A percentile compares a stretch with the other conserved stretches of the same genome.
These are phyloP conservation scores for Staurois parvus DNA, from an alignment of 2,797 vertebrate genomes.

Conservation along the genomic window DNA sequence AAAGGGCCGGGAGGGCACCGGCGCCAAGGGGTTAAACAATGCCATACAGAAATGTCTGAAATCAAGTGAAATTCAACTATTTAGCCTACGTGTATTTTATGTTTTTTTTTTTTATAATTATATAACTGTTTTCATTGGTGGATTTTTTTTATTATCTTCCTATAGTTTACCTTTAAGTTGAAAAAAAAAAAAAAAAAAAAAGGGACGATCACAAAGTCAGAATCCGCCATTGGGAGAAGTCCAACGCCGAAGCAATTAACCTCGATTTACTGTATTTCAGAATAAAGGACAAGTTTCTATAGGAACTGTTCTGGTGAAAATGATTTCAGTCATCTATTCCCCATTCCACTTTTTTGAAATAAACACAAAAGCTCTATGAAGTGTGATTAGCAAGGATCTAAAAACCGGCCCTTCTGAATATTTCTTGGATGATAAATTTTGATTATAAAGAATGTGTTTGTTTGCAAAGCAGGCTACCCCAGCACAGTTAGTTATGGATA, in stretches of 20 bases:
- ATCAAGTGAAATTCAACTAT: no score
- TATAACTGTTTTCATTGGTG: no score
- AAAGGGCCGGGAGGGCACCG: no score
- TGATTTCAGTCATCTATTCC: background rate
- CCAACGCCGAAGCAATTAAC: background rate
- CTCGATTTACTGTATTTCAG: background rate
- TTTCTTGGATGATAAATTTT: slow-evolving; percentile 17
- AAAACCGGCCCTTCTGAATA: background rate
- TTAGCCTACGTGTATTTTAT: no score
- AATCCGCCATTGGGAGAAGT: background rate
- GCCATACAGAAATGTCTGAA: no score
- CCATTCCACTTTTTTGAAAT: background rate
- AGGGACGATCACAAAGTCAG: background rate
- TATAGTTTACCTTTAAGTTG: background rate
- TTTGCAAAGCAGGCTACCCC: background rate
- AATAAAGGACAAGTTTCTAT: background rate
- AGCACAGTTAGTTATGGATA: background rate
- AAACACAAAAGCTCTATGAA: slow-evolving; percentile 15
- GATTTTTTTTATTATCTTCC: no score
- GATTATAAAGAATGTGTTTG: slow-evolving; percentile 2
- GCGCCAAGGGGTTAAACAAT: no score
- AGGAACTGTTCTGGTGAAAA: background rate
- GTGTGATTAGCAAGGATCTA: background rate
- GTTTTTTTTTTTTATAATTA: no score
- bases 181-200: background rate